Evolutionary conservation across 1,140 invertebrate species (phyloP), one percentile per base, ranked within the genome.

Genomic region (Hesperophylax magnus): DNA sequence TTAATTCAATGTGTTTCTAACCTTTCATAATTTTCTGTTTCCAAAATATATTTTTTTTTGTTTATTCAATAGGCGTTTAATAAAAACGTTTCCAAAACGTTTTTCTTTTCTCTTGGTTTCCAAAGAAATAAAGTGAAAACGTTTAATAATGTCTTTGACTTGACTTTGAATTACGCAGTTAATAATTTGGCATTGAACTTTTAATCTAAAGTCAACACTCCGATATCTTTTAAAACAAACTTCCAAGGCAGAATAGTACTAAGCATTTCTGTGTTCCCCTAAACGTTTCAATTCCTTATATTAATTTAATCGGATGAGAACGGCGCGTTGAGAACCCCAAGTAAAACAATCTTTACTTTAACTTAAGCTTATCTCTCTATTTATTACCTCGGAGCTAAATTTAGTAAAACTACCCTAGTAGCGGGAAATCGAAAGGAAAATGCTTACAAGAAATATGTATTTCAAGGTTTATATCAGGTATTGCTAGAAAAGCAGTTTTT

Each of bases 341-440:
- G 17, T 67, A 67, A 67, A 67, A 67, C 63, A 67, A 27, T 27
- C 63, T 67, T 31, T 67, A 67, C 27, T 67, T 67, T 67, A 67
- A 67, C n/a, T 67, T 34, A 34, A 14, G 22, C 63, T 67, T 67
- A 67, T 67, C 63, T 67, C 63, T 67, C 63, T 67, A 27, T 67
- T 67, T 31, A 67, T 27, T 67, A 34, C 63, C 63, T 31, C 24
- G 17, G 31, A 27, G 63, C 31, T 31, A 67, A 67, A 31, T 47
- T 67, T 17, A 9, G 63, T 27, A 27, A 31, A n/a, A n/a, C 58
- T 61, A 67, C 27, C 14, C 27, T 0, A 6, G 63, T 17, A 31
- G 31, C 14, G 17, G 11, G 31, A 67, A 67, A 67, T 67, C 63
- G 11, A 67, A 31, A 22, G 17, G 27, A 67, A 34, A 67, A 31